Evolutionary conservation across 2,113 vertebrate genomes (phyloP), one percentile per base, ranked within the genome.

Genomic region (Nesoenas mayeri): DNA sequence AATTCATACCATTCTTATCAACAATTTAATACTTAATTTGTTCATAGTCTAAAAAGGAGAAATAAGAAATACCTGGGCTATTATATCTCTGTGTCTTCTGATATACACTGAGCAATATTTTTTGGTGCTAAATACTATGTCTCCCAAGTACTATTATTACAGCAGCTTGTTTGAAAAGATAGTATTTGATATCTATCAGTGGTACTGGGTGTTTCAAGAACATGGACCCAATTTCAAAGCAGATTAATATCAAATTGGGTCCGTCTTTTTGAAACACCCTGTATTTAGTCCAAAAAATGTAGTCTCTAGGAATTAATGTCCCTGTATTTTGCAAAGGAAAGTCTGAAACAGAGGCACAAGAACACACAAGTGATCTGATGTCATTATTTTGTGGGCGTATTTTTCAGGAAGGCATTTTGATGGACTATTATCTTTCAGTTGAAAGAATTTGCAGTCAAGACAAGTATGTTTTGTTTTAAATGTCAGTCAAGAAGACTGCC

Each of bases 391-490:
- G 29, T 57, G 40, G 90, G 54, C 26, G 5, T 85, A 40, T 64
- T 94, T 90, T 91, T 62, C 36, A 70, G 69, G 42, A 80, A 93
- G 36, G 57, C 12, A 1, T 90, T 92, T 88, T 1, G 20, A 80
- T 77, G 65, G 34, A 65, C 36, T 85, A 11, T 88, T 90, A 69
- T 75, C 74, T 85, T 83, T 69, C 75, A 61, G 20, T 24, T 79
- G 34, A 65, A 79, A 67, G 56, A 80, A 65, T 95, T 83, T 89
- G 67, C 85, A 86, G 72, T 64, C 73, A 91, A 91, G 82, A 78
- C 64, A 91, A 62, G 84, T 70, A 58, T 0, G 0, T 62, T 88
- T 88, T 84, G 57, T 60, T 95, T 80, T 73, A 79, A 90, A 65
- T 83, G 57, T 72, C 61, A 91, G 69, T 34, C 84, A 92, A 74